Conservation (phyloP, 2,113 vertebrate genomes). For the Cricetomys ansorgei region DNA sequence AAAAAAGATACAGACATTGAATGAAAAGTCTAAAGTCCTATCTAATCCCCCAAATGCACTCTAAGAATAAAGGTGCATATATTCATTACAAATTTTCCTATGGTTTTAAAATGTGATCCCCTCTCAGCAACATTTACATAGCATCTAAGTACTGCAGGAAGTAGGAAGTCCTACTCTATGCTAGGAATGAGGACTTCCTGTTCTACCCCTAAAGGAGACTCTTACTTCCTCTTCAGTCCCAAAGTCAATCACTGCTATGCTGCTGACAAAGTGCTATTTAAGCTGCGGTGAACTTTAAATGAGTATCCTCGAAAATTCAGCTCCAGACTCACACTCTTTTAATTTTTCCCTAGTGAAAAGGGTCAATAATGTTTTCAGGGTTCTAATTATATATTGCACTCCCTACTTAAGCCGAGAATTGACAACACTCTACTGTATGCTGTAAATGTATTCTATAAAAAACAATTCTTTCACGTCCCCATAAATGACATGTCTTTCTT, state of each 20-base stretch:
- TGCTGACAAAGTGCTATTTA: neutral
- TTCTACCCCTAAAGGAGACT: no score
- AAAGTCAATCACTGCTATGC: neutral
- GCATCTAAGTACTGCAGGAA: fast-evolving
- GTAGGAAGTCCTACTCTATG: no score
- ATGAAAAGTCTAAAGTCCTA: neutral
- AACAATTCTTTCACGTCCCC: neutral
- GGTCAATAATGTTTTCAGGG: neutral
- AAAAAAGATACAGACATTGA: neutral
- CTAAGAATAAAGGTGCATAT: neutral
- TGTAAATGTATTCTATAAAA: neutral
- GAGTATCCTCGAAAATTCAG: neutral
- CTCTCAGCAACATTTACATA: neutral
- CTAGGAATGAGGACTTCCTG: neutral
- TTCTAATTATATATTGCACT: neutral
- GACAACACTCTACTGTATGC: neutral
- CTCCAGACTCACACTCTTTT: neutral
- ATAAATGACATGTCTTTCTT: neutral
- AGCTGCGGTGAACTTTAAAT: neutral
- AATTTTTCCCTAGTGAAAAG: neutral
- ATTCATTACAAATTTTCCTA: neutral
- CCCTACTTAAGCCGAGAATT: neutral
- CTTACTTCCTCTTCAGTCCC: neutral
- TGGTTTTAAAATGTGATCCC: neutral
- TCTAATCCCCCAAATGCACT: neutral